A percentile compares a stretch with the other conserved stretches of the same genome.
Evolutionary conservation across 92 coral and sea anemone species (phyloP).

Genomic region (Muricea muricata): DNA sequence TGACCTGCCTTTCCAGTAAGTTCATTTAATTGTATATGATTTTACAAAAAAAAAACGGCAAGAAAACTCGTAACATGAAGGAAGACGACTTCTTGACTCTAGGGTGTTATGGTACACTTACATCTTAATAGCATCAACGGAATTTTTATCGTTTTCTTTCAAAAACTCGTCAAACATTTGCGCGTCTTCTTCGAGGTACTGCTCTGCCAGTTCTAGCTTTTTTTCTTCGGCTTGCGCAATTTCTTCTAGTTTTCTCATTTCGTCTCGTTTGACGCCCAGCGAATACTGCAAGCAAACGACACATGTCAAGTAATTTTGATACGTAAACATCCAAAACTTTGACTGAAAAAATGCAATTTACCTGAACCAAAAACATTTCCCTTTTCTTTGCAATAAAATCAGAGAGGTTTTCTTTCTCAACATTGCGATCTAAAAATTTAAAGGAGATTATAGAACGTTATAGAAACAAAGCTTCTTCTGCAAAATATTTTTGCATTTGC

Average conservation of each 20-base stretch:
- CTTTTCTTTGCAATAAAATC: conserved; percentile 98
- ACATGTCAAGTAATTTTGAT: no score
- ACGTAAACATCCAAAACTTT: no score
- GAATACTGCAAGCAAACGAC: conserved; percentile 71
- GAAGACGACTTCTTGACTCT: not conserved
- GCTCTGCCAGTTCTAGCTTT: conserved; percentile 96
- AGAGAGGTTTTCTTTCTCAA: conserved; percentile 95
- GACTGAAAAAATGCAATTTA: no score
- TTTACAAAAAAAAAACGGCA: not conserved
- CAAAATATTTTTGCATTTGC: no score
- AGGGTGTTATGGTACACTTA: conserved; percentile 39
- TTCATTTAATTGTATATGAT: not conserved
- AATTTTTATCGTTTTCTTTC: conserved; percentile 98
- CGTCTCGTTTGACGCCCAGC: conserved; percentile 96
- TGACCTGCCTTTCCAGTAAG: no score
- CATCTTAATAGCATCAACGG: conserved; percentile 98
- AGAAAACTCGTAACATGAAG: not conserved
- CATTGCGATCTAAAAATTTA: conserved; percentile 82
- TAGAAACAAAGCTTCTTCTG: no score
- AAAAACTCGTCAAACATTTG: conserved; percentile 98
- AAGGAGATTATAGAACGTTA: no score
- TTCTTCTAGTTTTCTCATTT: conserved; percentile 99
- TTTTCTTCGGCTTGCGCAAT: conserved; percentile 99
- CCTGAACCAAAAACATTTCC: conserved; percentile 99
- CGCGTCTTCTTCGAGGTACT: conserved; percentile 99